Evolutionary conservation across 2,113 vertebrate genomes (phyloP).

Genomic region (Nothocercus julius): DNA sequence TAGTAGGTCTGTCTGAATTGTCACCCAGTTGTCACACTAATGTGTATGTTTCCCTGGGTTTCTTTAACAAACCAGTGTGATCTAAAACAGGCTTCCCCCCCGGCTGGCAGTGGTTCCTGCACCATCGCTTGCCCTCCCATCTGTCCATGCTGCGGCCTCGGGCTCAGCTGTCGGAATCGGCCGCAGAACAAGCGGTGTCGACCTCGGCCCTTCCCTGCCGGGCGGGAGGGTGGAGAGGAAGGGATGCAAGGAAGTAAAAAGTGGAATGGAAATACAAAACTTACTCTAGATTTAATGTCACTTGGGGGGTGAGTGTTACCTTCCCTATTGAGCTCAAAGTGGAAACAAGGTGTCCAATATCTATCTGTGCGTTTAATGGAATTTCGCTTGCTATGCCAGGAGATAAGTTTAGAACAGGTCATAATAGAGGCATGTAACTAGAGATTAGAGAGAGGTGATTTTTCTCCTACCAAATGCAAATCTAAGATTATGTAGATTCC

Average conservation of each 20-base stretch:
- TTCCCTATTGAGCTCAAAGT: constrained; percentile 70
- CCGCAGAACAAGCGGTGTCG: not conserved
- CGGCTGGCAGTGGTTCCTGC: not conserved
- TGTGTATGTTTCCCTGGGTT: not conserved
- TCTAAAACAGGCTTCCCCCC: not conserved
- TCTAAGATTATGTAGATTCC: not conserved
- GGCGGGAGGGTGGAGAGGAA: constrained; percentile 43
- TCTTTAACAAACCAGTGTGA: not conserved
- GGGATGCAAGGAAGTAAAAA: constrained; percentile 42
- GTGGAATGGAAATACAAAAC: constrained; percentile 72
- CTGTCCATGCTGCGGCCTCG: constrained; percentile 8
- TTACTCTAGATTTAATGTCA: constrained; percentile 67
- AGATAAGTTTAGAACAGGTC: constrained; percentile 73
- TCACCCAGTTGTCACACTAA: not conserved
- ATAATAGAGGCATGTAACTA: constrained; percentile 65
- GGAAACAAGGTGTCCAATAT: constrained; percentile 75
- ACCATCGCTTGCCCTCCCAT: not conserved
- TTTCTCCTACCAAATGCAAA: constrained; percentile 39
- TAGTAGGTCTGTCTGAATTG: not conserved
- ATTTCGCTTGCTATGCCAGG: constrained; percentile 70
- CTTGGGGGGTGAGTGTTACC: constrained; percentile 60
- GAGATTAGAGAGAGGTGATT: constrained; percentile 64
- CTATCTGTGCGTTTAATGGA: constrained; percentile 72
- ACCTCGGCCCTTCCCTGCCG: constrained; percentile 41
- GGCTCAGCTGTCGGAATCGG: constrained; percentile 56